Conservation (phyloP, 1,140 invertebrate genomes). For the Bombus superbus region DNA sequence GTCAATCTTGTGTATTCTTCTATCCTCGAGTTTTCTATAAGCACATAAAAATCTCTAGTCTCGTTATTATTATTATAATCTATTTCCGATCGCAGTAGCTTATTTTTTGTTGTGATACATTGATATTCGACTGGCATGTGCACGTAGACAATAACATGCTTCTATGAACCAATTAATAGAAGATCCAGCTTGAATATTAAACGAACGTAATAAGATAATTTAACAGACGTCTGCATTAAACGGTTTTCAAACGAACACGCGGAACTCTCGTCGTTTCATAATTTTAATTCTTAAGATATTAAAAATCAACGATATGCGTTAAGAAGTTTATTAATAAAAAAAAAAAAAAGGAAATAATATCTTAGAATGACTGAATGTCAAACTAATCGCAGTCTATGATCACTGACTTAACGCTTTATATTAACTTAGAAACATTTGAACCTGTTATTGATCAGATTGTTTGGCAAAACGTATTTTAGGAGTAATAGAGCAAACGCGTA, state of each 20-base stretch:
- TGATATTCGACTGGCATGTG: conserved; percentile 42
- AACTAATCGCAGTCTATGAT: background rate
- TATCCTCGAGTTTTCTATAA: background rate
- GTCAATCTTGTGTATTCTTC: background rate
- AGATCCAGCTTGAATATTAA: conserved; percentile 33
- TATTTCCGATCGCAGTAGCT: background rate
- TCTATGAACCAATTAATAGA: conserved; percentile 46
- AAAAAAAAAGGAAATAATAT: background rate
- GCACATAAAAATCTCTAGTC: background rate
- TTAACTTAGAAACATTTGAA: background rate
- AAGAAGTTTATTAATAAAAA: background rate
- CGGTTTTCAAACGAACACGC: too few species aligned
- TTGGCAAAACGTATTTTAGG: background rate
- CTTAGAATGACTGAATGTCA: background rate
- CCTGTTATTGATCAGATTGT: background rate
- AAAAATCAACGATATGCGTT: background rate
- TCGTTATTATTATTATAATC: background rate
- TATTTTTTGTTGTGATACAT: conserved; percentile 13
- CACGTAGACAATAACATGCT: conserved; percentile 17
- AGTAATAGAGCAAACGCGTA: background rate
- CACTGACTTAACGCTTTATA: too few species aligned
- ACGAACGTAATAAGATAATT: conserved; percentile 5
- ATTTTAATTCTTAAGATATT: background rate
- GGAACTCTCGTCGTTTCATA: background rate
- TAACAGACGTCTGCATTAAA: background rate